Percentiles rank a stretch among this genome's conserved stretches.
Conservation (phyloP, 2,888 invertebrate genomes). For the Cyclophora albipunctata region DNA sequence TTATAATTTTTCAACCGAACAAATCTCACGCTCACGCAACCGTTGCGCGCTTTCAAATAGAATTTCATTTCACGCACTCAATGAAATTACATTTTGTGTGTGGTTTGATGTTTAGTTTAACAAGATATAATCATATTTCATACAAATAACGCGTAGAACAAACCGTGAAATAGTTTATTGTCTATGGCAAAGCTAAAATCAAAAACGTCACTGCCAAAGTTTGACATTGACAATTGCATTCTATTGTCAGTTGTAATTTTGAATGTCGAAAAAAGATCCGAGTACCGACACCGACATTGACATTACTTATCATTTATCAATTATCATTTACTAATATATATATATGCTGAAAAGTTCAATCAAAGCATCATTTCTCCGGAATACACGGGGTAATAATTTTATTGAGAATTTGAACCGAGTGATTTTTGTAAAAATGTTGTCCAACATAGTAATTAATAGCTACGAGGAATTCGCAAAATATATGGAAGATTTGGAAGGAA, state of each 20-base stretch:
- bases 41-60: background rate
- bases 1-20: constrained; percentile 21
- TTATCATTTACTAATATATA: too few relatives aligned
- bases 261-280: too few relatives aligned
- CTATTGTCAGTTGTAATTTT: too few relatives aligned
- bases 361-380: too few relatives aligned
- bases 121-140: background rate
- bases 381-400: background rate
- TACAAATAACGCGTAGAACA: background rate
- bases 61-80: constrained; percentile 5
- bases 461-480: constrained; percentile 78
- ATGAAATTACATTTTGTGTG: too few relatives aligned
- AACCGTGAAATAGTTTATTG: background rate
- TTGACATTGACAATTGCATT: too few relatives aligned
- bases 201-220: too few relatives aligned
- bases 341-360: too few relatives aligned
- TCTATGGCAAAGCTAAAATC: background rate
- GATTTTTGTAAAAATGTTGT: constrained; percentile 33
- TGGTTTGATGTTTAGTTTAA: too few relatives aligned
- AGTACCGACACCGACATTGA: too few relatives aligned
- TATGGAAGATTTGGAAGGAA: constrained; percentile 62
- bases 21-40: constrained; percentile 15
- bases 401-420: background rate
- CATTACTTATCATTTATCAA: too few relatives aligned
- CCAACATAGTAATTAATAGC: constrained; percentile 62